phyloP scores from a whole-genome alignment of 2,888 invertebrate genomes.

The Thysanoteuthis rhombus region DNA sequence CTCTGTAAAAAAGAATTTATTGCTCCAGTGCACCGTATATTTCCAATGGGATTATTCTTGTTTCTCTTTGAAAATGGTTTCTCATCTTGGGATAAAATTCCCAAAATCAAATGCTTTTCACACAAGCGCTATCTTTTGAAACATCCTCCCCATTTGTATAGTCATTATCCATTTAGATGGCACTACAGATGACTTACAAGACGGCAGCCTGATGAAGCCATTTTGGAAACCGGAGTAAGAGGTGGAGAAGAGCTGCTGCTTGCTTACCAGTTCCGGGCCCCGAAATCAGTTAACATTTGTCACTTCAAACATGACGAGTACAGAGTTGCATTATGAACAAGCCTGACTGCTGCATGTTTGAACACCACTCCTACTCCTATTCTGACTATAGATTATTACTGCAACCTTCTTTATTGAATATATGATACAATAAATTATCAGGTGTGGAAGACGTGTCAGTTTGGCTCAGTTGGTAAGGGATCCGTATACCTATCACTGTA shows the following conservation, averaged over 20 bases:
- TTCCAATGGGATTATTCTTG: not conserved
- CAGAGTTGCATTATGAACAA: not conserved
- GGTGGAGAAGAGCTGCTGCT: not conserved
- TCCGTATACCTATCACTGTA: too few species aligned
- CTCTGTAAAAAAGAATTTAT: too few species aligned
- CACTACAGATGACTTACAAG: not conserved
- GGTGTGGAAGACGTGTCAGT: too few species aligned
- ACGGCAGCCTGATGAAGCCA: not conserved
- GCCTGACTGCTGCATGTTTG: too few species aligned
- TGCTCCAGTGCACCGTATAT: too few species aligned
- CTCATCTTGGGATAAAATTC: not conserved
- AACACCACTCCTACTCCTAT: too few species aligned
- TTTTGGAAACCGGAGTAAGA: not conserved
- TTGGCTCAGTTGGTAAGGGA: too few species aligned
- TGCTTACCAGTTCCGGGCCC: not conserved
- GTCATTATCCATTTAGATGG: not conserved
- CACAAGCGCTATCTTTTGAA: not conserved
- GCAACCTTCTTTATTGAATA: too few species aligned
- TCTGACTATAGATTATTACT: too few species aligned
- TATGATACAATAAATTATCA: too few species aligned
- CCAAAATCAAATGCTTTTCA: not conserved
- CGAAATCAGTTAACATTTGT: not conserved
- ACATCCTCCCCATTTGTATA: not conserved
- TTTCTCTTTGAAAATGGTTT: not conserved
- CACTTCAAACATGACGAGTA: not conserved